Conservation (phyloP, 2,888 invertebrate species). For the Dione juno region DNA sequence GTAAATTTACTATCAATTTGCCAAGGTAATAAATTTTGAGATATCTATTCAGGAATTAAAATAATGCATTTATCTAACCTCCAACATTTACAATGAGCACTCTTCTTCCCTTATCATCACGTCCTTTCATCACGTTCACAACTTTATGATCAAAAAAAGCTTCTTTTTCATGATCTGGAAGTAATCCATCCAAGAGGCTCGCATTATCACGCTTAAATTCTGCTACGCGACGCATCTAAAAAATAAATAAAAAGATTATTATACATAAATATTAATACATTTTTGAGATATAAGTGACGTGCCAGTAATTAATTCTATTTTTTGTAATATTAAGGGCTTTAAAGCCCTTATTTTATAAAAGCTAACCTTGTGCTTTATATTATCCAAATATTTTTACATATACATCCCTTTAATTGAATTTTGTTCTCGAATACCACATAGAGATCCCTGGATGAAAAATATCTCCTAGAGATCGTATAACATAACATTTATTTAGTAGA, state of each 20-base stretch:
- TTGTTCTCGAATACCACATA: too few species aligned
- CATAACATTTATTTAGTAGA: background rate
- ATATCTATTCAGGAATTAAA: background rate
- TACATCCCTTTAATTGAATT: too few species aligned
- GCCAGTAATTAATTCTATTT: too few species aligned
- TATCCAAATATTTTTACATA: too few species aligned
- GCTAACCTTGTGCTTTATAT: too few species aligned
- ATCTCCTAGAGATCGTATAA: background rate
- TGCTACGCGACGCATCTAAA: conserved; percentile 89
- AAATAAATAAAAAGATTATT: conserved; percentile 40
- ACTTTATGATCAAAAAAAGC: conserved; percentile 88
- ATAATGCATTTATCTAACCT: conserved; percentile 69
- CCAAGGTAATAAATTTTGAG: background rate
- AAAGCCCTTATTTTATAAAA: too few species aligned
- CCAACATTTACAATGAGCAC: conserved; percentile 89
- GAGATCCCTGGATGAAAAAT: too few species aligned
- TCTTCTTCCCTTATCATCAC: conserved; percentile 90
- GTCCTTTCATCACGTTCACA: conserved; percentile 89
- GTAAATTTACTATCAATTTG: background rate
- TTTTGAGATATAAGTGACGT: too few species aligned
- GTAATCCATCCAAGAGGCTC: conserved; percentile 84
- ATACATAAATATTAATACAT: background rate
- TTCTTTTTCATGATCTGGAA: conserved; percentile 86
- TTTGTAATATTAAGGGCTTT: too few species aligned
- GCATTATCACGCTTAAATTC: conserved; percentile 89